Evolutionary conservation across 2,888 invertebrate species (phyloP).

Genomic region (Agrochola circellaris): DNA sequence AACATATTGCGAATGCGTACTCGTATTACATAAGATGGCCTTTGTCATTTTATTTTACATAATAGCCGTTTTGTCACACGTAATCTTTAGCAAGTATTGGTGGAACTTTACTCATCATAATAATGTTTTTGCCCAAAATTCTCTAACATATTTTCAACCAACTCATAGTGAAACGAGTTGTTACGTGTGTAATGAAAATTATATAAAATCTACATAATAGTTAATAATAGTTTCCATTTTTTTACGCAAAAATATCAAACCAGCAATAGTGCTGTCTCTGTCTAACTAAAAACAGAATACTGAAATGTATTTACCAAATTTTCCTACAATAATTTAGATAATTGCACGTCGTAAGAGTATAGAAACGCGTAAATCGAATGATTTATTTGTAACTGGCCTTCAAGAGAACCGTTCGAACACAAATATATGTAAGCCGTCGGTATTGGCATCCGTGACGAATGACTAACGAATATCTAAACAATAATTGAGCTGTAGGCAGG

Average conservation of each 20-base stretch:
- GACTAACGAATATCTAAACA: slow-evolving; percentile 81
- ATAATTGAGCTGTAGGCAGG: slow-evolving; percentile 68
- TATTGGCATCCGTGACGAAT: slow-evolving; percentile 82
- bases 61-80: slow-evolving; percentile 64
- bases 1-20: slow-evolving; percentile 48
- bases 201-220: slow-evolving; percentile 1
- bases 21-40: slow-evolving; percentile 58
- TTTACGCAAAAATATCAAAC: neutral
- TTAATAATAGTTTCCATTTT: neutral
- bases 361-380: slow-evolving; percentile 65
- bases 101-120: slow-evolving; percentile 32
- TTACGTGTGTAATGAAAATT: slow-evolving; percentile 11
- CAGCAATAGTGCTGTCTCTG: neutral
- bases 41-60: slow-evolving; percentile 67
- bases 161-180: slow-evolving; percentile 9
- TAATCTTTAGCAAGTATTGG: slow-evolving; percentile 59
- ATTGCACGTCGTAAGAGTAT: slow-evolving; percentile 49
- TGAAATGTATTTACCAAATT: slow-evolving; percentile 27
- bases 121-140: slow-evolving; percentile 23
- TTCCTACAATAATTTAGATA: slow-evolving; percentile 37
- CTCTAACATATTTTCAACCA: slow-evolving; percentile 4
- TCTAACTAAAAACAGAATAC: slow-evolving; percentile 3
- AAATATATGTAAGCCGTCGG: slow-evolving; percentile 71
- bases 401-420: slow-evolving; percentile 76
- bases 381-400: slow-evolving; percentile 78